Base-by-base conservation (phyloP, 2,888 invertebrate species). In the Creontiades dilutus region DNA sequence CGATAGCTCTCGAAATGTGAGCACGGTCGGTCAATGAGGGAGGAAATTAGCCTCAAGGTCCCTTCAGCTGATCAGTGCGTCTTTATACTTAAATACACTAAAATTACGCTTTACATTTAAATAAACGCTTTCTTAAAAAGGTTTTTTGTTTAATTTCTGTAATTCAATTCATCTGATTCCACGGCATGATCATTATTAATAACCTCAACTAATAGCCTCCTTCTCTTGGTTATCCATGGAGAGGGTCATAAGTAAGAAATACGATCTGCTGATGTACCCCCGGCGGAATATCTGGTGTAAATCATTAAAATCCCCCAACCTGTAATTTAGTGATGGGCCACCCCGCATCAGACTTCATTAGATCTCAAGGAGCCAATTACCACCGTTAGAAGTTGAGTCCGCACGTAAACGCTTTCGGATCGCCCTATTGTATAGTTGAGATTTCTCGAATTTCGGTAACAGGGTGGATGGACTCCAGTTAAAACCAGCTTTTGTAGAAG, bases 341-440 rank as follows among this genome's bases (percentile, higher is more conserved):
- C 57, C 57, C 13, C n/a, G 57, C 2, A 57, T n/a, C 57, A 57
- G 68, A 68, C 68, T 68, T 23, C 68, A 68, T 68, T 68, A 68
- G 68, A n/a, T 2, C 19, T 23, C 68, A 27, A 68, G 68, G 68
- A 23, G 68, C 68, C 68, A 68, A 68, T 68, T 68, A 68, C 68
- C 5, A 23, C 68, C 13, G 68, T 68, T 68, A 68, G 23, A 68
- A 68, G 68, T 23, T 68, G 27, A 68, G 19, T 68, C 23, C 23
- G 12, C 23, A 23, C 23, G 23, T 68, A 68, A 68, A 23, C 12
- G 23, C 27, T 1, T 52, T 52, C 52, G 14, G 12, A n/a, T 23
- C 68, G 12, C 12, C 19, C 68, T n/a, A 23, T 23, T 23, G 23
- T 7, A 11, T 3, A 23, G 23, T 19, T 68, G 27, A 23, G 68